Conservation (phyloP, 2,113 vertebrate genomes). For the Hiodon tergisus region DNA sequence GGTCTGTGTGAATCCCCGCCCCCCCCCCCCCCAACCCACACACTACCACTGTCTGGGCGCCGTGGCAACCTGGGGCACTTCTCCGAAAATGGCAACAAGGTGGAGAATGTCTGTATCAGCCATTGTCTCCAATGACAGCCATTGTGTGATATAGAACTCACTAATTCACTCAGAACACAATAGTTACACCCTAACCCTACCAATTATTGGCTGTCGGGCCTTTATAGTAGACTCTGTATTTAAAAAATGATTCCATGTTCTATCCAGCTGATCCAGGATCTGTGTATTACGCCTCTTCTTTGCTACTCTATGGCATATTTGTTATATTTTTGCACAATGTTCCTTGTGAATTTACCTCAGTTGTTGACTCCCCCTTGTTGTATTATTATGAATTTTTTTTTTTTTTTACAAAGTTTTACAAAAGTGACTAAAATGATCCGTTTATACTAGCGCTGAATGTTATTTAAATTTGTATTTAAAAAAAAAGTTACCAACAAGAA, state of each 20-base stretch:
- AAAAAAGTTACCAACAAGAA: too few species aligned
- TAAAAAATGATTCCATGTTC: not conserved
- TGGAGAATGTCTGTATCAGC: too few species aligned
- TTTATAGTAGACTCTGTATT: not conserved
- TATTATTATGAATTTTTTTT: too few species aligned
- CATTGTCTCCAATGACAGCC: not conserved
- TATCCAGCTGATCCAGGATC: too few species aligned
- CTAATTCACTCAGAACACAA: not conserved
- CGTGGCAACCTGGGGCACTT: not conserved
- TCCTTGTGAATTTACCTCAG: too few species aligned
- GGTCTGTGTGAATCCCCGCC: not conserved
- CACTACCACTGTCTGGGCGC: not conserved
- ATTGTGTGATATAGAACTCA: conserved; percentile 2
- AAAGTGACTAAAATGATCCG: too few species aligned
- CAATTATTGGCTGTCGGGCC: not conserved
- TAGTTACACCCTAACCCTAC: not conserved
- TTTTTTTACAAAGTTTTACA: too few species aligned
- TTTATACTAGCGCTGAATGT: too few species aligned
- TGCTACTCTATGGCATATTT: too few species aligned
- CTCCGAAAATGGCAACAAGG: not conserved
- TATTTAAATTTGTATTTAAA: too few species aligned
- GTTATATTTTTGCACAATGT: too few species aligned
- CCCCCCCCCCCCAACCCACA: not conserved
- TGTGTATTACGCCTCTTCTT: not conserved
- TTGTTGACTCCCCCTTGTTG: too few species aligned